Evolutionary conservation across 2,888 invertebrate species (phyloP).

Genomic region (Nasonovia ribisnigri): DNA sequence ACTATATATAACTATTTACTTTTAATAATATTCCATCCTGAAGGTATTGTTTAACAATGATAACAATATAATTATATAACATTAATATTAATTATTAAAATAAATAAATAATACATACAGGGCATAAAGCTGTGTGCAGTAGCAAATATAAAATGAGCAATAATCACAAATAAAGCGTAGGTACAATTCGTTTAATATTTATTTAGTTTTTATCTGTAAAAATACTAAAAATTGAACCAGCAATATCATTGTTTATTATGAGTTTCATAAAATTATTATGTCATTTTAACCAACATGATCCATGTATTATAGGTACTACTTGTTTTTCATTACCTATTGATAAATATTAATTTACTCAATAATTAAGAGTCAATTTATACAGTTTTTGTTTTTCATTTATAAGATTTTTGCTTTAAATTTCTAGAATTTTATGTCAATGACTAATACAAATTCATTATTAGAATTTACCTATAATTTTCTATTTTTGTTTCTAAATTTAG

Average conservation of each 20-base stretch:
- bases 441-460: too few relatives aligned
- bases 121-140: background rate
- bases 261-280: conserved; percentile 2
- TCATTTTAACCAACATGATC: background rate
- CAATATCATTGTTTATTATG: conserved; percentile 7
- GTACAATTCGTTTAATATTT: conserved; percentile 7
- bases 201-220: conserved; percentile 12
- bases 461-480: too few relatives aligned
- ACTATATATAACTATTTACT: too few relatives aligned
- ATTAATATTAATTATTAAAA: too few relatives aligned
- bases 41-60: too few relatives aligned
- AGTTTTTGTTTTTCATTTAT: background rate
- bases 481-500: too few relatives aligned
- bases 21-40: too few relatives aligned
- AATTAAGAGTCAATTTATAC: background rate
- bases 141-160: background rate
- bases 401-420: too few relatives aligned
- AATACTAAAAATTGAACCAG: background rate
- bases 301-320: background rate
- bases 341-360: conserved; percentile 12
- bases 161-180: too few relatives aligned
- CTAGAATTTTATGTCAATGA: too few relatives aligned
- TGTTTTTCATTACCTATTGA: conserved; percentile 7
- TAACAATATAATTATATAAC: too few relatives aligned
- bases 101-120: too few relatives aligned